Base-by-base conservation (phyloP, 2,113 vertebrate species). In the Prionailurus bengalensis region DNA sequence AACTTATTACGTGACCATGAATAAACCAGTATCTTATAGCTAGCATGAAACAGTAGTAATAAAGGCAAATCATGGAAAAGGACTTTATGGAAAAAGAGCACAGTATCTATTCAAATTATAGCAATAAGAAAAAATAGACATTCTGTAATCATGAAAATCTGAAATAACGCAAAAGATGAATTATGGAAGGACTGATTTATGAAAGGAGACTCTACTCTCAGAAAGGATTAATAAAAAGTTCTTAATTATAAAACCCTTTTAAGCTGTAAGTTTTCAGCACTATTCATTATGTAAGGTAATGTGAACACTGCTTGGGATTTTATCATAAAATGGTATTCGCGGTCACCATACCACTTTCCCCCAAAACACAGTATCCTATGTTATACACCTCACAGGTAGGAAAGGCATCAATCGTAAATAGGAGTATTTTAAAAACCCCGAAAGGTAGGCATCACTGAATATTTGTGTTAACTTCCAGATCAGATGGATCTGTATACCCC, bases 111-210 rank as follows among this genome's bases (percentile, higher is more conserved):
- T 86, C 53, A 94, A 87, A 51, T 89, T 78, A 88, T 0, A 93
- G 42, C 31, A 92, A 65, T 48, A 78, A 42, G 17, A 95, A 97
- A 91, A 84, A 36, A 48, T 2, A 80, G 33, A 45, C 13, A 55
- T 29, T 58, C 10, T 85, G 29, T 74, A 94, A 87, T 27, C 48
- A 94, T 76, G 65, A 91, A 92, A 92, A 89, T 31, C 14, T 21
- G 21, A 95, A 95, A 76, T 89, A 94, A 83, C 27, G 4, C 58
- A 25, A 63, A 89, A 91, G 33, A 36, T n/a, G 91, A 94, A 82
- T 78, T 61, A 66, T 14, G 55, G 42, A 96, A 86, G 68, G 55
- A 89, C 9, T 68, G 14, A 90, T 51, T 94, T 89, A 80, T 45
- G 83, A 83, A 83, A 76, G 11, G 17, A 73, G 16, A 36, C 90